Evolutionary conservation across 2,797 vertebrate genomes (phyloP), one percentile per base, ranked within the genome.

Genomic region (Myiotriccus ornatus): DNA sequence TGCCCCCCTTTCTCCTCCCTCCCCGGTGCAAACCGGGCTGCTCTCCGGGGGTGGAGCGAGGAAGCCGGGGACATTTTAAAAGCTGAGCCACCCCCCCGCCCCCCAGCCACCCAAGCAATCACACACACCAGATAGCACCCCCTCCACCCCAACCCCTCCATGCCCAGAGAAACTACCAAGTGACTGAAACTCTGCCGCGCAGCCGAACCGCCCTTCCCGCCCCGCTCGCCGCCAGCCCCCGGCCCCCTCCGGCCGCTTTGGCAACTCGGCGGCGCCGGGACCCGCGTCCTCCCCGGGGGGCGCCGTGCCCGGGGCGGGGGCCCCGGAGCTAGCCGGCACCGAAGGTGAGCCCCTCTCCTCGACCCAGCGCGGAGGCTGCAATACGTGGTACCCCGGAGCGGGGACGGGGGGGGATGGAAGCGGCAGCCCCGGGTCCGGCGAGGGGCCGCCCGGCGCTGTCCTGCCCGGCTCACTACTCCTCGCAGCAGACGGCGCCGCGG

Each of bases 101-200:
- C 8, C 14, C 20, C n/a, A 35, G 34, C 47, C 39, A 57, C 37
- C 28, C 43, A 4, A 63, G 74, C 74, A 55, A 76, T 24, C 47
- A n/a, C 25, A 62, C 55, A 32, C 14, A 13, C 14, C 49, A 60
- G 46, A 59, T 43, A 74, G n/a, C 4, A 10, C 28, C 20, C 5
- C 7, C 24, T 12, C 7, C 2, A 3, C 30, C 25, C 35, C 9
- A 84, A 79, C 93, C 90, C 94, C 68, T 75, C 62, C 84, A n/a
- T 67, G 74, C 87, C 93, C 95, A 53, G 73, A 91, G 64, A 89
- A 96, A 97, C 91, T 96, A 87, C 93, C 64, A 53, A 84, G 92
- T 90, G 90, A 70, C 77, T 30, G 47, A 71, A 84, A 87, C 92
- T 70, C 92, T 59, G 91, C 85, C 50, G 63, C 73, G 81, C 80